Evolutionary conservation across 2,888 invertebrate species (phyloP), one percentile per base, ranked within the genome.

Genomic region (Scaptomyza cyrtandrae): DNA sequence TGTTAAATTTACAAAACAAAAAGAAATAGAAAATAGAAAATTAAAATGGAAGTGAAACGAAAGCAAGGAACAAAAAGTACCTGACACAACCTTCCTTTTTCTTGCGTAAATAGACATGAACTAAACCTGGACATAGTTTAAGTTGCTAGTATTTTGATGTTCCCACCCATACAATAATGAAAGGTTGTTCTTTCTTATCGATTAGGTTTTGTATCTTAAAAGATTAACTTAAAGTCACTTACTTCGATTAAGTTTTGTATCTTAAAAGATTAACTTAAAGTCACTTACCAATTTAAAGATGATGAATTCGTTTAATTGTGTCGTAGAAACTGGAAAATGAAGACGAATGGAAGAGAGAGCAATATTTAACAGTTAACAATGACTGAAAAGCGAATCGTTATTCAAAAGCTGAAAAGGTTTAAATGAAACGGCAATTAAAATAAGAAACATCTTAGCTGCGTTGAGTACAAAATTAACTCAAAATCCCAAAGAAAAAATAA

Each of bases 1-100:
- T 87, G 79, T 78, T 87, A 67, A 75, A 81, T 87, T 81, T 87
- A 57, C 71, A 67, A 81, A 46, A 53, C 65, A 43, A 52, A 58
- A 64, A 41, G 64, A 71, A 24, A 49, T 11, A 3, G 3, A 39
- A 29, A 53, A 44, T 43, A 45, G 55, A 44, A 37, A 24, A 16
- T 43, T 33, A 37, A 24, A 52, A 19, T 43, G 33, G 45, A 14
- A 46, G 14, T 35, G 35, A 11, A 35, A 35, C 1, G 11, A 3
- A 4, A 11, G 13, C 1, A 33, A 3, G 35, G 35, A 39, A 39
- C 6, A 4, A 3, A 29, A 46, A 46, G 27, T 13, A 6, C 13
- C 6, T 14, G n/a, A 1, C n/a, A 37, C 37, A n/a, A 37, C 3
- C 6, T 6, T 13, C 37, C n/a, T 3, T n/a, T n/a, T n/a, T 6